Conservation (phyloP, 1,140 invertebrate species). For the Heterodera schachtii region DNA sequence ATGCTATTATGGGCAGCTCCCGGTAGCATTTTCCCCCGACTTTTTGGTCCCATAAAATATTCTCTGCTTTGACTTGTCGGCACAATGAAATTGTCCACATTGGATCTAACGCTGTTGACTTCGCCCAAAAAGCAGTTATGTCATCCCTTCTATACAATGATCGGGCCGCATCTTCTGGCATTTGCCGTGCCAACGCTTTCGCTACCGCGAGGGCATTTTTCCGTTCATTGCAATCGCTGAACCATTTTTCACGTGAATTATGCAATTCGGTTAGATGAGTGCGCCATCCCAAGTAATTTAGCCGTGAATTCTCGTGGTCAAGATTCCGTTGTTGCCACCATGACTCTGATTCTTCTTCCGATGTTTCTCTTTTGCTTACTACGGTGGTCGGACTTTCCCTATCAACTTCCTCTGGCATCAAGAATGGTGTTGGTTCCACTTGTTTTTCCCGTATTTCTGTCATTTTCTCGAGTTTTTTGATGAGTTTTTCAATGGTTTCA, state of each 20-base stretch:
- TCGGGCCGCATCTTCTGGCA: constrained; percentile 1
- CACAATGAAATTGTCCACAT: constrained; percentile 4
- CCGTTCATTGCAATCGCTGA: neutral
- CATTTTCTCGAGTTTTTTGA: too few species aligned
- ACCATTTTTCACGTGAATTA: neutral
- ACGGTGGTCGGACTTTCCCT: neutral
- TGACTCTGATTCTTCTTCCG: neutral
- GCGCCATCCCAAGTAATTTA: constrained; percentile 5
- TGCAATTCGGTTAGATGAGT: neutral
- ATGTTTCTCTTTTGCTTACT: neutral
- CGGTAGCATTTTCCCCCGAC: constrained; percentile 10
- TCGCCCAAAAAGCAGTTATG: constrained; percentile 7
- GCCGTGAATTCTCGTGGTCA: neutral
- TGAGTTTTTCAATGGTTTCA: too few species aligned
- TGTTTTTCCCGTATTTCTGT: neutral
- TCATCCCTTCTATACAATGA: constrained; percentile 1
- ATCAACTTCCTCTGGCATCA: neutral
- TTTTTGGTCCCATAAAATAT: constrained; percentile 12
- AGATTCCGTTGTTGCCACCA: neutral
- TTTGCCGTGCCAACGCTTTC: constrained; percentile 10
- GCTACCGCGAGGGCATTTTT: neutral
- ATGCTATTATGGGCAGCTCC: neutral
- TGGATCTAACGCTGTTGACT: neutral
- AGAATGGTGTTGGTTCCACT: neutral
- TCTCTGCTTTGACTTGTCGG: neutral